Percentiles rank a stretch among this genome's conserved stretches.
Conservation (phyloP, 35 echinoderm and acorn worm species). For the Hemicentrotus pulcherrimus region DNA sequence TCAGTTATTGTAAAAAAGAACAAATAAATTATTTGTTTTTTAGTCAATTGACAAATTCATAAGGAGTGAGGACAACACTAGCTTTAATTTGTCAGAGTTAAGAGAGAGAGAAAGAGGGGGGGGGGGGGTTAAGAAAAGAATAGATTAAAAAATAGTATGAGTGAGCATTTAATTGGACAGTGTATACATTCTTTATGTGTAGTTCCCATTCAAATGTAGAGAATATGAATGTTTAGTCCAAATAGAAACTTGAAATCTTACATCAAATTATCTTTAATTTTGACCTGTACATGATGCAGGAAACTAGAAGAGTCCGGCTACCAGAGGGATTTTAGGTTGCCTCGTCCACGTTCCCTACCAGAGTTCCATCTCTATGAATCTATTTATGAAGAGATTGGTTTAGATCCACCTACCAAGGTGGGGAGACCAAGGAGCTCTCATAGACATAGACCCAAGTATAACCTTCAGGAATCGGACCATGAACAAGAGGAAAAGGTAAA, state of each 20-base stretch:
- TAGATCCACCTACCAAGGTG: slow-evolving; percentile 29
- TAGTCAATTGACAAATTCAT: too few species aligned
- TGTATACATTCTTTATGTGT: too few species aligned
- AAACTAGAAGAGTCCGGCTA: background rate
- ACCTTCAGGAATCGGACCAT: background rate
- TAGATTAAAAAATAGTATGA: too few species aligned
- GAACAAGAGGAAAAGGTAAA: background rate
- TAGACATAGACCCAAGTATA: slow-evolving; percentile 29
- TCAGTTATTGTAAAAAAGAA: too few species aligned
- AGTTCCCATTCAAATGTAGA: too few species aligned
- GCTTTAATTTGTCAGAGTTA: too few species aligned
- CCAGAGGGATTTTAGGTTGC: slow-evolving; percentile 4
- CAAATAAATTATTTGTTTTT: too few species aligned
- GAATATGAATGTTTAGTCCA: background rate
- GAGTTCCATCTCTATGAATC: slow-evolving; percentile 67
- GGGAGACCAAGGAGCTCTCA: slow-evolving; percentile 51
- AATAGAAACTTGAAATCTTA: background rate
- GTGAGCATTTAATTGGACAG: too few species aligned
- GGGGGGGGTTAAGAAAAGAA: too few species aligned
- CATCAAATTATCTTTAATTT: background rate
- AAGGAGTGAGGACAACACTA: too few species aligned
- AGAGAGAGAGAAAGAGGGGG: too few species aligned
- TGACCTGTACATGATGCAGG: background rate
- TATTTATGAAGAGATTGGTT: slow-evolving; percentile 71
- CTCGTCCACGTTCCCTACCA: slow-evolving; percentile 70